Base-by-base conservation (phyloP, 2,113 vertebrate genomes). In the Xiphorhynchus elegans region DNA sequence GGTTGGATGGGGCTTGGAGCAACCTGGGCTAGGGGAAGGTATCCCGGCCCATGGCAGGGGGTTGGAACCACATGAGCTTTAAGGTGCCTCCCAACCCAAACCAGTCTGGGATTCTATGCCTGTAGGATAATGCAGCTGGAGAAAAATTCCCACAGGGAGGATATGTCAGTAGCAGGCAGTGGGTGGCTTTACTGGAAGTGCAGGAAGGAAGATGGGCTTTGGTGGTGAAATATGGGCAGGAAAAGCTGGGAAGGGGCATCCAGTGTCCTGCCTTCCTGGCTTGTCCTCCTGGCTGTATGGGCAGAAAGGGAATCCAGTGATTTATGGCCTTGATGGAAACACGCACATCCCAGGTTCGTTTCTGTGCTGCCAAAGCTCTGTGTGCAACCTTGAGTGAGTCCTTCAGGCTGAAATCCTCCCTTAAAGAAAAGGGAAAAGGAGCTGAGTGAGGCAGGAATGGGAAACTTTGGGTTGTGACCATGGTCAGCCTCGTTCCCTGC, bases 401-500 rank as follows among this genome's bases (percentile, higher is more conserved):
- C 75, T 85, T 84, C 44, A 40, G 62, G 62, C 66, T 75, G 58
- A 14, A 77, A 59, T 35, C 17, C 16, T 37, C 47, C 31, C 18
- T 14, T 52, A 21, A 39, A 28, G 66, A 59, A 33, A 9, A 17
- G 33, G 53, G 2, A 17, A 58, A 67, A 55, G 78, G 49, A 33
- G 11, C 0, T 1, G 40, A 28, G 23, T 42, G 52, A 87, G 74
- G 69, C n/a, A 74, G 40, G 37, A 73, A 4, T 18, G 17, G 70
- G 16, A 84, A 52, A n/a, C 3, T 37, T 40, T 11, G 37, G 56
- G 52, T 12, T 12, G 4, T 5, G 20, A 42, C 4, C 3, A 0
- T 0, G 15, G 8, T 11, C 62, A 6, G 35, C 0, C 39, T 40
- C 14, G 2, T 13, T 55, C 44, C 0, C 3, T 17, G 88, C 3